Base-by-base conservation (phyloP, 2,888 invertebrate species). In the Trichogramma evanescens region DNA sequence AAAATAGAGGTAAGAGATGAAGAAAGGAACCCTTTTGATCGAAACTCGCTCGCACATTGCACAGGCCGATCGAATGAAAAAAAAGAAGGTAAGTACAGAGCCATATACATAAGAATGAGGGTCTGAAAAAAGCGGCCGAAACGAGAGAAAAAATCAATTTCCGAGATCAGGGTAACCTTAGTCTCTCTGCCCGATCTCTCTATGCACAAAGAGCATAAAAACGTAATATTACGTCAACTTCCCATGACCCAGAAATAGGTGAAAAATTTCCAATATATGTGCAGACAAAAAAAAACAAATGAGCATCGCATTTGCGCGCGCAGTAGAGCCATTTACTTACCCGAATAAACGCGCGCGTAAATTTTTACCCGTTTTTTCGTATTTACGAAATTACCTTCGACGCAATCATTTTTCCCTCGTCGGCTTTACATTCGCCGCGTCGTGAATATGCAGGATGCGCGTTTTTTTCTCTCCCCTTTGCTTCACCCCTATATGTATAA, bases 391-490 rank as follows among this genome's bases (percentile, higher is more conserved):
- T 48, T 56, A 56, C 26, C 42, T 50, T 45, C 56, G 46, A 49
- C 49, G 50, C 40, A 50, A 26, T 49, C 46, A 39, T 53, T 60
- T 50, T 62, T 58, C 54, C 48, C 44, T 45, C 56, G 45, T 48
- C 10, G 43, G 46, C 41, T 51, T 43, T 58, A 53, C 58, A 42
- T 50, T 45, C 10, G 13, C 3, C 9, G 38, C 63, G 59, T 60
- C 55, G 71, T 75, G 76, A 76, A 76, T 77, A 75, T 76, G 75
- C 75, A 76, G 76, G 76, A 75, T 75, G 72, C 72, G 54, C 56
- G 10, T 13, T n/a, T 38, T 8, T 5, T 2, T 9, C 44, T 59
- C 49, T 56, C 64, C 62, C 64, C 60, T 64, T 64, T 61, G 54
- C 50, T 49, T 54, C 58, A 52, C 55, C 58, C 62, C 7, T 52